phyloP scores from a whole-genome alignment of 2,113 vertebrate species.

The Sylvia atricapilla region DNA sequence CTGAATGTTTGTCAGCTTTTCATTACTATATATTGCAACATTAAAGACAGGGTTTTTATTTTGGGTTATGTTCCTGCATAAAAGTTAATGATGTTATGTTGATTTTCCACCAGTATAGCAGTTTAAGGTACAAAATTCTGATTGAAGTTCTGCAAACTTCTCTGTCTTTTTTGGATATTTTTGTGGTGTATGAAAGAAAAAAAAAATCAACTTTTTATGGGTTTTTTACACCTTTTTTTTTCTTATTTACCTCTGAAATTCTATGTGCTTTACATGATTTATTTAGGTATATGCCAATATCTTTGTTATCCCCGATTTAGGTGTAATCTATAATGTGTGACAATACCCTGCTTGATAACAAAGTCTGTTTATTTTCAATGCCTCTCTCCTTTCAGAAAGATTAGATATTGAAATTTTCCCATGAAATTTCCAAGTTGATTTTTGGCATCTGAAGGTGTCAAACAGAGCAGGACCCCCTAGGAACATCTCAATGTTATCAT shows the following conservation, averaged over 20 bases:
- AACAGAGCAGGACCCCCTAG: not conserved
- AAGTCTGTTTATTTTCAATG: not conserved
- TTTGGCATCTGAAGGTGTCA: not conserved
- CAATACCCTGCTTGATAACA: not conserved
- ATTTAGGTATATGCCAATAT: not conserved
- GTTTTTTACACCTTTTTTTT: not conserved
- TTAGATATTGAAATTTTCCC: not conserved
- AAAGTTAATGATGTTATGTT: not conserved
- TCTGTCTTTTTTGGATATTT: not conserved
- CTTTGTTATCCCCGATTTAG: not conserved
- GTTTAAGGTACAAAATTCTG: not conserved
- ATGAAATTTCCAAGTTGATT: not conserved
- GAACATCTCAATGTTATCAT: not conserved
- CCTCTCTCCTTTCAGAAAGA: not conserved
- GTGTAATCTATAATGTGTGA: not conserved
- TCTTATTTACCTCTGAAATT: not conserved
- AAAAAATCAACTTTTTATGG: not conserved
- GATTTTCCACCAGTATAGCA: not conserved
- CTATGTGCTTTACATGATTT: not conserved
- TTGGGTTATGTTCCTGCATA: not conserved
- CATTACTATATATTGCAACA: not conserved
- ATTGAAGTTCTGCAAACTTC: not conserved
- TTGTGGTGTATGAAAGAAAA: not conserved
- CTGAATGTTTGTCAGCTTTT: not conserved
- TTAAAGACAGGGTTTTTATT: not conserved